phyloP scores from a whole-genome alignment of 2,797 vertebrate species.

The Phrynocephalus vlangalii region DNA sequence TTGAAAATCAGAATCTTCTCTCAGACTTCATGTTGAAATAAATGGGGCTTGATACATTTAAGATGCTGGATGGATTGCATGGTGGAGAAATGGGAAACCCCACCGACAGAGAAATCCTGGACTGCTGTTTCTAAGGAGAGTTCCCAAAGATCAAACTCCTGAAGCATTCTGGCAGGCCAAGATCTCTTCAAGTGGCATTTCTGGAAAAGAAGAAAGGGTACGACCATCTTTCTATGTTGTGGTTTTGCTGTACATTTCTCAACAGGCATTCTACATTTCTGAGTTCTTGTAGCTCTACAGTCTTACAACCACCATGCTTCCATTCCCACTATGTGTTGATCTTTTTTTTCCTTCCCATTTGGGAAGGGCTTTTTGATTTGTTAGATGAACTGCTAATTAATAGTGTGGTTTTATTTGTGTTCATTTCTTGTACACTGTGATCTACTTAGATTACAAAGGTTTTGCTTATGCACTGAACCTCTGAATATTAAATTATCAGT shows the following conservation, averaged over 20 bases:
- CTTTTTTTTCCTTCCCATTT: slow-evolving; percentile 21
- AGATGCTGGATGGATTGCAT: background rate
- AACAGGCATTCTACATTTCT: background rate
- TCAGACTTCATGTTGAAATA: background rate
- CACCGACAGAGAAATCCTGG: background rate
- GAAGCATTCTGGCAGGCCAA: too few relatives aligned
- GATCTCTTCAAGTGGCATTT: background rate
- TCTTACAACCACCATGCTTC: too few relatives aligned
- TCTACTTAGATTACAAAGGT: slow-evolving; percentile 39
- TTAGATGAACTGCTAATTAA: slow-evolving; percentile 20
- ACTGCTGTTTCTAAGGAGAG: too few relatives aligned
- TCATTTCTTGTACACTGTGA: background rate
- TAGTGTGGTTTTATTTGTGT: background rate
- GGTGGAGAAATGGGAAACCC: background rate
- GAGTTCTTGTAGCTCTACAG: background rate
- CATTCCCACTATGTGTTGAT: background rate
- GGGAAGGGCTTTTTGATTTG: background rate
- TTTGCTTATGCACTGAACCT: slow-evolving; percentile 32
- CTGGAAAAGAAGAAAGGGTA: background rate
- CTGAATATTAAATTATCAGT: slow-evolving; percentile 60
- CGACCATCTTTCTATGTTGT: background rate
- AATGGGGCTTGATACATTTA: background rate
- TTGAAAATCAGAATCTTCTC: background rate
- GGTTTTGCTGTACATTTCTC: background rate
- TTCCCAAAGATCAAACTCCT: background rate